phyloP scores from a whole-genome alignment of 35 echinoderm and acorn worm genomes.

The Eucidaris tribuloides region DNA sequence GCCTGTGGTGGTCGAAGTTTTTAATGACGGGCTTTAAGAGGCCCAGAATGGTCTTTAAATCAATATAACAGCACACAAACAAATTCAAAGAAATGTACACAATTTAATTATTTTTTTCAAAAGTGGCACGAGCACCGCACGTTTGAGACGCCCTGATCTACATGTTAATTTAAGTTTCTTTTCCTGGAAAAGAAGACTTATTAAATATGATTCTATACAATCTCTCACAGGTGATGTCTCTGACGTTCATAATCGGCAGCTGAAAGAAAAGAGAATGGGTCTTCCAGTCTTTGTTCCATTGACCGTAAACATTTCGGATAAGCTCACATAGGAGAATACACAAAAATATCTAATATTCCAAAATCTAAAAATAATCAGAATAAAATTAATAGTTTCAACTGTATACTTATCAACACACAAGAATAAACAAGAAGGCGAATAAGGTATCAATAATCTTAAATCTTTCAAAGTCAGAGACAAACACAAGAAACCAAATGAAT shows the following conservation, averaged over 20 bases:
- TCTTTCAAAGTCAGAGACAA: neutral
- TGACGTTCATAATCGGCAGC: conserved; percentile 39
- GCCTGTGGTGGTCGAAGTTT: neutral
- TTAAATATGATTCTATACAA: too few relatives aligned
- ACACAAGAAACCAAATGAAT: neutral
- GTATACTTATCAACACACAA: neutral
- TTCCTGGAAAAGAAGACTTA: neutral
- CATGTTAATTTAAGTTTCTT: neutral
- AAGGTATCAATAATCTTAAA: neutral
- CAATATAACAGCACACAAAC: too few relatives aligned
- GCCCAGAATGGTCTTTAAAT: too few relatives aligned
- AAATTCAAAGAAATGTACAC: too few relatives aligned
- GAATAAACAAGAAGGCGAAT: neutral
- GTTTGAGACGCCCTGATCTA: too few relatives aligned
- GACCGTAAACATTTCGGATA: conserved; percentile 49
- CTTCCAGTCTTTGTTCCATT: conserved; percentile 43
- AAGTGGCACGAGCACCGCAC: too few relatives aligned
- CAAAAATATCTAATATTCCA: neutral
- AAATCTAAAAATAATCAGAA: neutral
- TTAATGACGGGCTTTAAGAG: too few relatives aligned
- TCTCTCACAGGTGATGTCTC: neutral
- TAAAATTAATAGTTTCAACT: neutral
- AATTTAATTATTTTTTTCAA: too few relatives aligned
- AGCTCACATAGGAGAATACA: neutral
- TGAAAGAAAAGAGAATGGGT: too few relatives aligned